Evolutionary conservation across 92 coral and sea anemone genomes (phyloP).

Genomic region (Diadumene lineata): DNA sequence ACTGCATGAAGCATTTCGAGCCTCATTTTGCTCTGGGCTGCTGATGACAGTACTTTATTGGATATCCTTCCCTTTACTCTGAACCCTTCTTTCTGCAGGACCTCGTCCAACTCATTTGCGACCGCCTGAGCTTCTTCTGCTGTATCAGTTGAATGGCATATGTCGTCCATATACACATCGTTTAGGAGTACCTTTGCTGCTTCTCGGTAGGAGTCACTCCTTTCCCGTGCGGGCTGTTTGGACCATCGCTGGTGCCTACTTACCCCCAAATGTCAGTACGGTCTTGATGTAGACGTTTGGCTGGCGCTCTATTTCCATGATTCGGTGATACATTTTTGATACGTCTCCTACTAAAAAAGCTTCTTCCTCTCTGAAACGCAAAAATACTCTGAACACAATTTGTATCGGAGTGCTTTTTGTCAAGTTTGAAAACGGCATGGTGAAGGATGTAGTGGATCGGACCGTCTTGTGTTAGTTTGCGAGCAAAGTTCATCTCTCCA

Average conservation of each 20-base stretch:
- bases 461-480: conserved; percentile 23
- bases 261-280: too few relatives aligned
- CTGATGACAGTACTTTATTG: too few relatives aligned
- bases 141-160: conserved; percentile 49
- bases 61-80: conserved; percentile 57
- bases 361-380: conserved; percentile 48
- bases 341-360: conserved; percentile 49
- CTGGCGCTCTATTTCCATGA: too few relatives aligned
- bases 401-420: conserved; percentile 57
- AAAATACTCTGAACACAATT: conserved; percentile 50
- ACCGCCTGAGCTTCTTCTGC: conserved; percentile 44
- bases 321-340: conserved; percentile 54
- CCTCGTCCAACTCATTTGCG: conserved; percentile 54
- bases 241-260: too few relatives aligned
- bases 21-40: too few relatives aligned
- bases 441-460: conserved; percentile 57
- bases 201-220: conserved; percentile 23
- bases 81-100: conserved; percentile 58
- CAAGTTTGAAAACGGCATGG: conserved; percentile 55
- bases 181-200: conserved; percentile 56
- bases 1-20: too few relatives aligned
- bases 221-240: conserved; percentile 65
- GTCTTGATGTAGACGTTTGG: too few relatives aligned
- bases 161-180: conserved; percentile 65
- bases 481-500: conserved; percentile 44